These are phyloP conservation scores for Heptranchias perlo DNA, from an alignment of 2,113 vertebrate species.

Conservation along the genomic window DNA sequence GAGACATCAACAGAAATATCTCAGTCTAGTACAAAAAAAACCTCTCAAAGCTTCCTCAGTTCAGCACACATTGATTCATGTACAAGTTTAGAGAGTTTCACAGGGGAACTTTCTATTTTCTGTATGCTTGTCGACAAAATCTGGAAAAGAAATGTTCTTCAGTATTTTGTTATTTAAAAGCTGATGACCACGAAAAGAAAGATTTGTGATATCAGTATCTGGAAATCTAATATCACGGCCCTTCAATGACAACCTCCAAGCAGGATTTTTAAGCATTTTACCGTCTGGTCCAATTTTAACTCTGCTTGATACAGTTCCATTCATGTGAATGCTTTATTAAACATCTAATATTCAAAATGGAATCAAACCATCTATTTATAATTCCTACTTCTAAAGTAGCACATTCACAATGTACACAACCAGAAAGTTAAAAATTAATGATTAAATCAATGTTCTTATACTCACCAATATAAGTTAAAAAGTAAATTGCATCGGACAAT, in stretches of 20 bases:
- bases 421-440: background rate
- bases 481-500: background rate
- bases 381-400: background rate
- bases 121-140: background rate
- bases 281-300: background rate
- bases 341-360: background rate
- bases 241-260: background rate
- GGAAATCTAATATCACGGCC: background rate
- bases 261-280: background rate
- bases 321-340: background rate
- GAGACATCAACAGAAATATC: background rate
- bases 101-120: no score
- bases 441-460: background rate
- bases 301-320: background rate
- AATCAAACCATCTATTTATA: background rate
- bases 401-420: background rate
- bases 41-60: background rate
- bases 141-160: background rate
- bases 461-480: background rate
- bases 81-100: background rate
- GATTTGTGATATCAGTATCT: background rate
- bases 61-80: background rate
- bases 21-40: background rate
- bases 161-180: background rate
- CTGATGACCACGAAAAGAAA: no score